These are phyloP conservation scores for Nothura maculosa DNA, from an alignment of 2,797 vertebrate species.

Conservation along the genomic window DNA sequence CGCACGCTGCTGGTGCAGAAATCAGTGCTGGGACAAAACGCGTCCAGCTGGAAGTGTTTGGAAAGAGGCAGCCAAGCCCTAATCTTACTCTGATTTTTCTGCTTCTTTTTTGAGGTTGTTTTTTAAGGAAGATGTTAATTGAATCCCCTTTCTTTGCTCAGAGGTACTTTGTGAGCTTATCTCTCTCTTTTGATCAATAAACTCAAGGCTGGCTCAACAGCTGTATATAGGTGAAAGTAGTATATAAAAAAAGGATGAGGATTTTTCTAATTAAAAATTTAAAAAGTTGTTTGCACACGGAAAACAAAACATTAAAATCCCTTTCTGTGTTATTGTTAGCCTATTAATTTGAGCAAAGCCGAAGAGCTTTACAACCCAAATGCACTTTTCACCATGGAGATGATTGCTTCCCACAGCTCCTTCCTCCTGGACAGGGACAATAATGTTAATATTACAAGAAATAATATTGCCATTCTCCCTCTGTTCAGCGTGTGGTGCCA, in stretches of 20 bases:
- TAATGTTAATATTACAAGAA: background rate
- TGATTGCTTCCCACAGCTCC: background rate
- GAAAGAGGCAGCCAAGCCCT: slow-evolving; percentile 3
- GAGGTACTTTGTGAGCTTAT: background rate
- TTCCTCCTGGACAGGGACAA: background rate
- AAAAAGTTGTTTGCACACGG: slow-evolving; percentile 38
- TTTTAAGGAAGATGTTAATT: slow-evolving; percentile 5
- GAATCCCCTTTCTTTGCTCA: background rate
- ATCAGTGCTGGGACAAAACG: background rate
- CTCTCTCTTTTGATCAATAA: slow-evolving; percentile 39
- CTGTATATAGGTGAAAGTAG: slow-evolving; percentile 30
- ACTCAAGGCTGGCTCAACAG: slow-evolving; percentile 36
- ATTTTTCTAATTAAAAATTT: slow-evolving; percentile 55
- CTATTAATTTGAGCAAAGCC: slow-evolving; percentile 49
- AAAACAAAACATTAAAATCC: slow-evolving; percentile 57
- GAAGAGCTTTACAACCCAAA: slow-evolving; percentile 45
- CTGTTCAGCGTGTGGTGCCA: background rate
- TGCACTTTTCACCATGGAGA: slow-evolving; percentile 15
- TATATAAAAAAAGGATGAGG: background rate
- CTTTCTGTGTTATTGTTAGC: slow-evolving; percentile 50
- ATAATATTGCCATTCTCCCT: background rate
- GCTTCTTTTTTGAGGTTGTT: background rate
- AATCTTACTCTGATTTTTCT: background rate
- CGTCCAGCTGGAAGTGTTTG: background rate
- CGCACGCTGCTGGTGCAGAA: background rate